Evolutionary conservation across 2,888 invertebrate genomes (phyloP), one percentile per base, ranked within the genome.

Genomic region (Drosophila seclusa): DNA sequence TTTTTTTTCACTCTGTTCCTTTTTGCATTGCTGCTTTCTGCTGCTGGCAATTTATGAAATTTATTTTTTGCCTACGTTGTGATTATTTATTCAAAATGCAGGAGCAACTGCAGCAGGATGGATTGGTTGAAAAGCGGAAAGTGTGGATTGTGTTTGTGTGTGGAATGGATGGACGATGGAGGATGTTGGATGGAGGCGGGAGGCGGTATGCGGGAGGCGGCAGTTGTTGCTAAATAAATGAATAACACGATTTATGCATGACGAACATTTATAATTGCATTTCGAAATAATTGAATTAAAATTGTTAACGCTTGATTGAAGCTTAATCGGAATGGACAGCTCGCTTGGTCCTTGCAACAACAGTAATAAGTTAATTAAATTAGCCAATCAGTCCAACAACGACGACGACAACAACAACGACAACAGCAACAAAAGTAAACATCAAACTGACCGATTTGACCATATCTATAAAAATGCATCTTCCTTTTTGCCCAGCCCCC

Each of bases 251-350:
- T 89, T 84, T 87, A 87, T 90, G 85, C 87, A 84, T 89, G 82
- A 72, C 85, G 81, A 81, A 79, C 78, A 90, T 82, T 87, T 83
- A 88, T 91, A 90, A 91, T 87, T 89, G 86, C 90, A 91, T 91
- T 91, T 90, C 73, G 77, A 88, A 90, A 80, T 76, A 87, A 85
- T 91, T 89, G 87, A 91, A 90, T 90, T 90, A 90, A 91, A 90
- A 88, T 88, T 82, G 87, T 91, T 86, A 82, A 83, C 89, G 87
- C 87, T 84, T 90, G 91, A 91, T 91, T 90, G 90, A 89, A 87
- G 83, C 82, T 84, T 82, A 84, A 91, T 91, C 80, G 86, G 71
- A 77, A 73, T 69, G 77, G 73, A 78, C 76, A 80, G 57, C 27
- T 4, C 74, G 55, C 27, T 13, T 21, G 24, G 36, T 34, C 11